A percentile compares a stretch with the other conserved stretches of the same genome.
Conservation (phyloP, 2,113 vertebrate genomes). For the cattle (Bos taurus) region ARS-UCD2.0 NC_037333.1:39239001-39239500, state of each 20-base stretch:
- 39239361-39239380: not conserved
- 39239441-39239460: not conserved
- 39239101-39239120: not conserved
- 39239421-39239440: not conserved
- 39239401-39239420: not conserved
- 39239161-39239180: not conserved
- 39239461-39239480: not conserved
- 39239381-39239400: not conserved
- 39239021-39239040: not conserved
- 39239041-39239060: not conserved
- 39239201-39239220: not conserved
- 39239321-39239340: not conserved
- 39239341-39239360: not conserved
- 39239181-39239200: not conserved
- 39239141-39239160: not conserved
- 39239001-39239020: fast-evolving
- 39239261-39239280: not conserved
- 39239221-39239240: fast-evolving
- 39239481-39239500: not conserved
- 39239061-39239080: not conserved
- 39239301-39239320: not conserved
- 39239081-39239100: not conserved
- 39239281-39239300: not conserved
- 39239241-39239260: not conserved
- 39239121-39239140: not conserved